phyloP scores from a whole-genome alignment of 2,797 vertebrate genomes.

The Buceros bicornis region DNA sequence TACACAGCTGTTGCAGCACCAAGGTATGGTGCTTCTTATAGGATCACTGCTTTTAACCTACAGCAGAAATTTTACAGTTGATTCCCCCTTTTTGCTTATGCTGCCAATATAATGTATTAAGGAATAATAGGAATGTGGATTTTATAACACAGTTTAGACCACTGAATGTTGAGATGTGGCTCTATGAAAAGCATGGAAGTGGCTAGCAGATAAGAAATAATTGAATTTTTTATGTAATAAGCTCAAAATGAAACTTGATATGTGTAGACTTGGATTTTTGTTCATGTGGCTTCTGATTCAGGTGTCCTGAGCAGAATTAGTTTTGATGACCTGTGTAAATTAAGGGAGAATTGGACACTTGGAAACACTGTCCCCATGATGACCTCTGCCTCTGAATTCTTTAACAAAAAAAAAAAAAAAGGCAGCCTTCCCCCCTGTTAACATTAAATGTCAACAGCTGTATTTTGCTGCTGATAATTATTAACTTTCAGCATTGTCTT shows the following conservation, averaged over 20 bases:
- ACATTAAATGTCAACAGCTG: conserved; percentile 50
- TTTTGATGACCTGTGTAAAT: conserved; percentile 13
- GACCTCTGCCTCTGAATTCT: conserved; percentile 32
- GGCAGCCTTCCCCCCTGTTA: not conserved
- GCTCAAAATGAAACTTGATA: not conserved
- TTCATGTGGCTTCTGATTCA: not conserved
- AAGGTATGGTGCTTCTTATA: accelerated
- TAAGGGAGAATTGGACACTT: not conserved
- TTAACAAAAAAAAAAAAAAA: too few species aligned
- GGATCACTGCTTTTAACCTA: not conserved
- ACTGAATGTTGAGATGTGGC: too few species aligned
- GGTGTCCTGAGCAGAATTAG: not conserved
- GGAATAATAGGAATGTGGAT: not conserved
- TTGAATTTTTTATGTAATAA: not conserved
- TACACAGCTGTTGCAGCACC: not conserved
- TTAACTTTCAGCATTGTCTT: conserved; percentile 43
- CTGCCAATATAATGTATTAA: not conserved
- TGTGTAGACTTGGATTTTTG: not conserved
- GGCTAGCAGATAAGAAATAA: not conserved
- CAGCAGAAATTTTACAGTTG: not conserved
- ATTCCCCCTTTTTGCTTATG: not conserved
- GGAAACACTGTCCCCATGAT: not conserved
- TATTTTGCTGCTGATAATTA: conserved; percentile 54
- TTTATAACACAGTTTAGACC: not conserved
- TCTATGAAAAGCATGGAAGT: not conserved